Percentiles rank a stretch among this genome's conserved stretches.
Evolutionary conservation across 2,113 vertebrate species (phyloP).

Genomic region (Chlorodrepanis virens): DNA sequence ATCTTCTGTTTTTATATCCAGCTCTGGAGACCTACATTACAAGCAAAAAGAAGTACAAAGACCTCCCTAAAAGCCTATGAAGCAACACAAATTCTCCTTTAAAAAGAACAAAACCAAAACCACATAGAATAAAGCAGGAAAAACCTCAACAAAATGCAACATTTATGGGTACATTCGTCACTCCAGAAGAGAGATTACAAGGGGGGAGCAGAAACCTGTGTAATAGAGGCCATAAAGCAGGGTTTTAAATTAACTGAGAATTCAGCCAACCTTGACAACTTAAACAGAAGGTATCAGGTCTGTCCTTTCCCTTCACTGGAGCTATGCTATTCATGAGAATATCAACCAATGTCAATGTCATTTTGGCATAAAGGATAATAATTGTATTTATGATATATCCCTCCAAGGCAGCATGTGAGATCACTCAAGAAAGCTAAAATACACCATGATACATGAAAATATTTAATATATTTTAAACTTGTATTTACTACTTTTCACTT

Average conservation of each 20-base stretch:
- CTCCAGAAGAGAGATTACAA: not conserved
- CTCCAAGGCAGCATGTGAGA: not conserved
- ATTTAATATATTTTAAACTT: not conserved
- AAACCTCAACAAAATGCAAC: not conserved
- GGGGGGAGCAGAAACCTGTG: conserved; percentile 32
- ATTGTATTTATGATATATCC: not conserved
- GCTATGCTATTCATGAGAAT: not conserved
- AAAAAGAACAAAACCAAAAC: not conserved
- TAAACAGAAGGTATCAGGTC: conserved; percentile 41
- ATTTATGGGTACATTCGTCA: conserved; percentile 31
- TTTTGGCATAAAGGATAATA: conserved; percentile 22
- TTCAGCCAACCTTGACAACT: conserved; percentile 54
- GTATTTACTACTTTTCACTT: not conserved
- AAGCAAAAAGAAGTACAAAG: not conserved
- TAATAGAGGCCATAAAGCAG: conserved; percentile 52
- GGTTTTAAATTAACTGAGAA: conserved; percentile 56
- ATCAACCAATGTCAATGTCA: not conserved
- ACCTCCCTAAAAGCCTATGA: not conserved
- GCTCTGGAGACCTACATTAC: not conserved
- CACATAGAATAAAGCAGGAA: not conserved
- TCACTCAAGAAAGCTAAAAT: not conserved
- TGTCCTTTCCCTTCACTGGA: not conserved
- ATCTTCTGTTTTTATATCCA: not conserved
- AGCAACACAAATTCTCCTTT: not conserved
- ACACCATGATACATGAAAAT: not conserved